Conservation (phyloP, 2,113 vertebrate genomes). For the Gasterosteus nipponicus region DNA sequence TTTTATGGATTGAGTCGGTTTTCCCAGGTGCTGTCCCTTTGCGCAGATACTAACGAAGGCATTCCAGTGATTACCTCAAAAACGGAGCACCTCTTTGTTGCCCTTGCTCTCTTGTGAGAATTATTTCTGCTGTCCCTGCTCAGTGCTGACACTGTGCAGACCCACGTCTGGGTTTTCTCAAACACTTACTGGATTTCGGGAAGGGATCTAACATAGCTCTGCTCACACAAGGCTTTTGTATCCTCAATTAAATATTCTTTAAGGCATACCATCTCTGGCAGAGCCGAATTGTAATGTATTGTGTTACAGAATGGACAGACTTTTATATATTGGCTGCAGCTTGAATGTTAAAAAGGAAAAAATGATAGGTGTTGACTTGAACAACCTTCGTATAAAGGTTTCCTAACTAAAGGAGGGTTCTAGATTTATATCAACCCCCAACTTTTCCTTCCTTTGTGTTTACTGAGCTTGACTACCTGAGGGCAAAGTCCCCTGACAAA, state of each 20-base stretch:
- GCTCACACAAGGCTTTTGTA: constrained; percentile 42
- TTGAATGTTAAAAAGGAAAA: not conserved
- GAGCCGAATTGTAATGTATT: not conserved
- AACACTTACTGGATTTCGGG: constrained; percentile 53
- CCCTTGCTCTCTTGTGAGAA: constrained; percentile 50
- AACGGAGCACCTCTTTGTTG: not conserved
- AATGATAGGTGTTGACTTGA: not conserved
- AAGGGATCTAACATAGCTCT: constrained; percentile 53
- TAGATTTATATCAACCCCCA: not conserved
- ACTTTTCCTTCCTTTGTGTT: constrained; percentile 27
- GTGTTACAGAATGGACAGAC: not conserved
- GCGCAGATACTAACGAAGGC: not conserved
- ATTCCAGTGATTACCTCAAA: not conserved
- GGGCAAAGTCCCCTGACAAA: constrained; percentile 55
- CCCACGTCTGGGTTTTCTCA: constrained; percentile 71
- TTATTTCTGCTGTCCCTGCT: constrained; percentile 56
- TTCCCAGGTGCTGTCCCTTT: not conserved
- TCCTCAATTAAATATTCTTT: constrained; percentile 20
- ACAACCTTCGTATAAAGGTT: not conserved
- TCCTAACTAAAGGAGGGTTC: not conserved
- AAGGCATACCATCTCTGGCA: not conserved
- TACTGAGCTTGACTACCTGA: constrained; percentile 49
- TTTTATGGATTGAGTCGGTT: not conserved
- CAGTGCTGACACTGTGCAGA: constrained; percentile 69
- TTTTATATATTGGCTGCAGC: not conserved